Evolutionary conservation across 2,797 vertebrate genomes (phyloP).

Genomic region (Chromobotia macracanthus): DNA sequence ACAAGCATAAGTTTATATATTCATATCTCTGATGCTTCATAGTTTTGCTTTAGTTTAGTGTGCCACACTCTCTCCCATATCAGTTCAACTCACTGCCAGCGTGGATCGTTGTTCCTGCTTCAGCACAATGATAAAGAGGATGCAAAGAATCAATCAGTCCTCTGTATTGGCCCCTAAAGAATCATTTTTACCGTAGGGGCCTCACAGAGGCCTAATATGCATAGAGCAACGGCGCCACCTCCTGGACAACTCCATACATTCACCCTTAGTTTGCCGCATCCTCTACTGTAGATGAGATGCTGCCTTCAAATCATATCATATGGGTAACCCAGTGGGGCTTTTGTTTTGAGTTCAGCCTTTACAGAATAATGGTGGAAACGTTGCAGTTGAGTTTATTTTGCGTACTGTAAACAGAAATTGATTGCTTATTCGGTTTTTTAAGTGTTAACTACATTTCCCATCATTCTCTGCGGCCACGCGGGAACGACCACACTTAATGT

Average conservation of each 20-base stretch:
- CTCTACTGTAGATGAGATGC: not conserved
- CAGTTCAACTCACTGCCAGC: conserved; percentile 55
- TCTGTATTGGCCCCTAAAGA: conserved; percentile 54
- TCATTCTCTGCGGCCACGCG: too few relatives aligned
- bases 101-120: conserved; percentile 59
- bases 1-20: not conserved
- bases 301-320: conserved; percentile 22
- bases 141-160: conserved; percentile 62
- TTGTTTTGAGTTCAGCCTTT: too few relatives aligned
- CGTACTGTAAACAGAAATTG: too few relatives aligned
- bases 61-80: not conserved
- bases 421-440: too few relatives aligned
- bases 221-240: conserved; percentile 60
- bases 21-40: too few relatives aligned
- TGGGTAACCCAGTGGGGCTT: too few relatives aligned
- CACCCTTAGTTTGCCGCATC: not conserved
- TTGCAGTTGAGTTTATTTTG: too few relatives aligned
- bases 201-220: conserved; percentile 48
- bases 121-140: conserved; percentile 61
- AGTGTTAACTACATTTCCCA: too few relatives aligned
- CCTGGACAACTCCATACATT: conserved; percentile 36
- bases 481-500: not conserved
- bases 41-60: conserved; percentile 3
- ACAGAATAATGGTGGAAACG: too few relatives aligned
- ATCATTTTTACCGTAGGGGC: conserved; percentile 54